These are phyloP conservation scores for Tretioscincus oriximinensis DNA, from an alignment of 2,113 vertebrate species.

Conservation along the genomic window DNA sequence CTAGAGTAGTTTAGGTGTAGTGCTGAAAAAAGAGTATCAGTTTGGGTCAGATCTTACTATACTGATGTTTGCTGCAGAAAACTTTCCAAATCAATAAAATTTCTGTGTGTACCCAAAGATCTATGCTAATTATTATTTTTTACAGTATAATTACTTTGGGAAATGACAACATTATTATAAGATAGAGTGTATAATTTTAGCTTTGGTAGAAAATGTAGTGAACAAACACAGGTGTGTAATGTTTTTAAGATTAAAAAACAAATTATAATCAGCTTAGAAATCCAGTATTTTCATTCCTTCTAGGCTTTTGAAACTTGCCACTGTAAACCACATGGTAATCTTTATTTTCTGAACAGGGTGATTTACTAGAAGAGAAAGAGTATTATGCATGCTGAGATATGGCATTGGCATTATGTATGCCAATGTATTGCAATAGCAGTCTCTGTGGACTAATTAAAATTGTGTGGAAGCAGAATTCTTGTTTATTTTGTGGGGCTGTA, in stretches of 20 bases:
- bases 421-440: slow-evolving; percentile 30
- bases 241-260: slow-evolving; percentile 27
- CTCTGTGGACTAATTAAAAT: slow-evolving; percentile 64
- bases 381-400: slow-evolving; percentile 45
- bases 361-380: slow-evolving; percentile 47
- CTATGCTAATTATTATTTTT: not conserved
- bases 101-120: not conserved
- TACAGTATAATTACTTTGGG: not conserved
- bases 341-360: slow-evolving; percentile 44
- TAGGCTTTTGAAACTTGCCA: slow-evolving; percentile 20
- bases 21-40: not conserved
- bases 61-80: not conserved
- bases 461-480: slow-evolving; percentile 54
- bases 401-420: slow-evolving; percentile 41
- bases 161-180: slow-evolving; percentile 6
- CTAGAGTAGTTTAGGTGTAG: too few species aligned
- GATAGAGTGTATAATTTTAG: slow-evolving; percentile 1
- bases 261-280: slow-evolving; percentile 15
- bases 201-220: not conserved
- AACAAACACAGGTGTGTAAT: not conserved
- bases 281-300: not conserved
- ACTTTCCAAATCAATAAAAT: not conserved
- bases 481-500: slow-evolving; percentile 58
- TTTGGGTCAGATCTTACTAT: too few species aligned
- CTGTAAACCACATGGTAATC: slow-evolving; percentile 2